Evolutionary conservation across 1,140 invertebrate genomes (phyloP).

Genomic region (Aphis gossypii): DNA sequence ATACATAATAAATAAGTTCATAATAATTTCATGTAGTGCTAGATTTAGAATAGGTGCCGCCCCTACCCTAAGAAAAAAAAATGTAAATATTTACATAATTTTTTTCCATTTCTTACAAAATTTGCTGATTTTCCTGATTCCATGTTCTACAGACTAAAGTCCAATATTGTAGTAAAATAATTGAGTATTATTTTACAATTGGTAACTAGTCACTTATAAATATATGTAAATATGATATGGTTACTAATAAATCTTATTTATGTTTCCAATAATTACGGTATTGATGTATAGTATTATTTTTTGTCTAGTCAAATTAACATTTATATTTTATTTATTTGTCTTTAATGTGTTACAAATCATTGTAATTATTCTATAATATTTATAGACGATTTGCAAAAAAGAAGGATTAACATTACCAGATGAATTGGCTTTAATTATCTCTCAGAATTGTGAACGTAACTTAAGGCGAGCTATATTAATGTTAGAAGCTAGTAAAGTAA

Average conservation of each 20-base stretch:
- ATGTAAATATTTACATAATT: too few relatives aligned
- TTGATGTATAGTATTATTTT: background rate
- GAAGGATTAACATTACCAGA: conserved; percentile 82
- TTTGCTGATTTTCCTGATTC: too few relatives aligned
- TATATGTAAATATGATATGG: background rate
- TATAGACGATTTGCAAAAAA: conserved; percentile 79
- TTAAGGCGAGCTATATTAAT: conserved; percentile 91
- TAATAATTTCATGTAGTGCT: too few relatives aligned
- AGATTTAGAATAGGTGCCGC: too few relatives aligned
- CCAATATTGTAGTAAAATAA: too few relatives aligned
- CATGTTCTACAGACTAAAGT: too few relatives aligned
- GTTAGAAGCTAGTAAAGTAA: conserved; percentile 92
- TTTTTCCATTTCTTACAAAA: too few relatives aligned
- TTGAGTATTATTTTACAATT: background rate
- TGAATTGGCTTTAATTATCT: conserved; percentile 81
- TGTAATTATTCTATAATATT: background rate
- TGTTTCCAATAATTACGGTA: background rate
- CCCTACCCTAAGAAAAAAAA: too few relatives aligned
- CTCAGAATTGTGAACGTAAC: conserved; percentile 85
- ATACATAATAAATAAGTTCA: too few relatives aligned
- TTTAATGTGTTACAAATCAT: too few relatives aligned
- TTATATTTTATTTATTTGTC: background rate
- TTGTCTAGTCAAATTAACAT: background rate
- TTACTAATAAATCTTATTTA: background rate
- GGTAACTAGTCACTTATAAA: background rate